Conservation (phyloP, 2,113 vertebrate species). For the Bos taurus region DNA sequence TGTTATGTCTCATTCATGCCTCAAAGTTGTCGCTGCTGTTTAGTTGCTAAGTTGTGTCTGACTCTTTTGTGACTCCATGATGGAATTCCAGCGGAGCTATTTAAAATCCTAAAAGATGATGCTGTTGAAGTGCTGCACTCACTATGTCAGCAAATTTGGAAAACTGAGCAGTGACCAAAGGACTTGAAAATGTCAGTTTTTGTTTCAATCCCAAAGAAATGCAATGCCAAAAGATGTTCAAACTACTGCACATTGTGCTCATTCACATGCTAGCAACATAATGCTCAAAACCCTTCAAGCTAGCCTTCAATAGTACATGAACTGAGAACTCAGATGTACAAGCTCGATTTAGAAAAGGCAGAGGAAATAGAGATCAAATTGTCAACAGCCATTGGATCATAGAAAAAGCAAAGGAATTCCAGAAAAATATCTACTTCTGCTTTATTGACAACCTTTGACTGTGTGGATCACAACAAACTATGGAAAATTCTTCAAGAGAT, state of each 20-base stretch:
- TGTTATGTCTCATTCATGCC: not conserved
- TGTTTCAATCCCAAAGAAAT: not conserved
- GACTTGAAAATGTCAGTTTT: not conserved
- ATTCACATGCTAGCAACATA: not conserved
- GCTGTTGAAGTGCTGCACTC: not conserved
- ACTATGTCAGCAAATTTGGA: not conserved
- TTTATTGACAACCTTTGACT: not conserved
- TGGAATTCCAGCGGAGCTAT: not conserved
- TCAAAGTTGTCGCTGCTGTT: not conserved
- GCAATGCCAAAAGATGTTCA: not conserved
- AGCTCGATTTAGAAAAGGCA: not conserved
- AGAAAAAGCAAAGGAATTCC: not conserved
- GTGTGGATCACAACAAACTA: not conserved
- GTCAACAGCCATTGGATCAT: not conserved
- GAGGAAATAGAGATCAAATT: not conserved
- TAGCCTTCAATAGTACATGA: not conserved
- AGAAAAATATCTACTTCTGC: not conserved
- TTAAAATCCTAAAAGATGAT: not conserved
- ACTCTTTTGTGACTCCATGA: not conserved
- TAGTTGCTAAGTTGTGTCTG: not conserved
- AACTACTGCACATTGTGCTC: not conserved
- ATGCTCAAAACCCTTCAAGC: not conserved
- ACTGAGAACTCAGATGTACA: not conserved
- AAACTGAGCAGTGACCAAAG: not conserved
- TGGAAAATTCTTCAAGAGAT: not conserved